A percentile compares a stretch with the other conserved stretches of the same genome.
Conservation (phyloP, 2,113 vertebrate genomes). For the Chaetodon trifascialis region DNA sequence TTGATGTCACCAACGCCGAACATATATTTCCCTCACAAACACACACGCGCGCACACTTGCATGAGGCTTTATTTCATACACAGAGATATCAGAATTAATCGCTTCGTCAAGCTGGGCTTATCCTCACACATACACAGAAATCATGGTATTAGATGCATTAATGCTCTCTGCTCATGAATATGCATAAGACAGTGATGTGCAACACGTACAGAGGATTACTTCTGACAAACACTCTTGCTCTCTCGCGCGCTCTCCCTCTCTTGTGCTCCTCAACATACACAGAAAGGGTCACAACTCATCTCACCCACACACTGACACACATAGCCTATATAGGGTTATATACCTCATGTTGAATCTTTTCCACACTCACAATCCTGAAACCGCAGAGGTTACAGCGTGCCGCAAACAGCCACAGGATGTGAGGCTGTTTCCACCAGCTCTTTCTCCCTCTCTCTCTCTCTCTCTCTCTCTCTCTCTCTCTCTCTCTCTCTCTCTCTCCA, state of each 20-base stretch:
- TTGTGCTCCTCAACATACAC: slow-evolving; percentile 42
- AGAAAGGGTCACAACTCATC: slow-evolving; percentile 67
- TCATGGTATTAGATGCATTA: slow-evolving; percentile 77
- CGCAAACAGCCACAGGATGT: slow-evolving; percentile 29
- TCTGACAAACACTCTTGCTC: slow-evolving; percentile 64
- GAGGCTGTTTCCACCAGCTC: slow-evolving; percentile 32
- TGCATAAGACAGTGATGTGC: slow-evolving; percentile 76
- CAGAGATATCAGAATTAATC: slow-evolving; percentile 77
- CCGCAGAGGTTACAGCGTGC: slow-evolving; percentile 29
- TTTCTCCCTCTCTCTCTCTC: neutral
- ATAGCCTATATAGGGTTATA: slow-evolving; percentile 39
- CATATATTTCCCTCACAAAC: slow-evolving; percentile 67
- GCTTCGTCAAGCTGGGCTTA: slow-evolving; percentile 76
- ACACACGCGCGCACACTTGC: slow-evolving; percentile 40
- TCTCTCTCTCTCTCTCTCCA: neutral
- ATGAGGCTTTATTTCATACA: slow-evolving; percentile 77
- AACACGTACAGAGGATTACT: slow-evolving; percentile 76
- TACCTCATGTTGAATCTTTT: slow-evolving; percentile 16
- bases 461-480: neutral
- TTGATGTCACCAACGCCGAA: slow-evolving; percentile 73
- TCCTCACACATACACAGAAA: slow-evolving; percentile 77
- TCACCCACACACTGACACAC: slow-evolving; percentile 74
- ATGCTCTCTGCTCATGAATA: slow-evolving; percentile 78
- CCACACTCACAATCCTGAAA: slow-evolving; percentile 2
- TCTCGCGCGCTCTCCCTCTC: slow-evolving; percentile 25